A percentile compares a stretch with the other conserved stretches of the same genome.
phyloP scores from a whole-genome alignment of 1,140 invertebrate species.

The Archivesica marissinica region DNA sequence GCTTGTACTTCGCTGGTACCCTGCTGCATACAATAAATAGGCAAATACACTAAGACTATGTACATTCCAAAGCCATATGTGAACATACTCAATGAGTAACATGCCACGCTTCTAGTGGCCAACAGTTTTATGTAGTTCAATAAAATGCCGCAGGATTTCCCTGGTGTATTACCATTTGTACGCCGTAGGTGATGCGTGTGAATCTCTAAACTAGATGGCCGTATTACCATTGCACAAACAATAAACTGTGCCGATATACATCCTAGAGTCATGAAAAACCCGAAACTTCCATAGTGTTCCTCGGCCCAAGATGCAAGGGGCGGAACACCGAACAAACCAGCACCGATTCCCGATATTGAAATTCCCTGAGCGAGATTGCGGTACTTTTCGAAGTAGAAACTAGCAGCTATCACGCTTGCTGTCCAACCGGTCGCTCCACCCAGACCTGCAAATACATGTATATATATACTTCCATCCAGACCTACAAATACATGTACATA shows the following conservation, averaged over 20 bases:
- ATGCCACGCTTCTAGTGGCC: neutral
- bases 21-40: constrained; percentile 20
- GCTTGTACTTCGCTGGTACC: constrained; percentile 25
- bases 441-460: too few species aligned
- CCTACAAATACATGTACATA: too few species aligned
- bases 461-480: too few species aligned
- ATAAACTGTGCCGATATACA: constrained; percentile 26
- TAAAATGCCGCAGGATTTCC: neutral
- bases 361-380: constrained; percentile 17
- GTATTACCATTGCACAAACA: constrained; percentile 4
- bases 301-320: constrained; percentile 6
- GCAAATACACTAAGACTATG: constrained; percentile 26
- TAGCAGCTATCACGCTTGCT: constrained; percentile 29
- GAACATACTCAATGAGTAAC: constrained; percentile 23
- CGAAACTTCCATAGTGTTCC: neutral
- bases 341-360: constrained; percentile 11
- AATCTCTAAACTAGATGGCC: constrained; percentile 14
- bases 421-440: constrained; percentile 32
- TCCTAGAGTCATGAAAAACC: constrained; percentile 21
- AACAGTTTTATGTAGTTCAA: constrained; percentile 6
- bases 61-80: constrained; percentile 21
- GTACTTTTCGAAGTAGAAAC: constrained; percentile 41
- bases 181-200: neutral
- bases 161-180: neutral
- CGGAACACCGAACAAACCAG: constrained; percentile 27